Base-by-base conservation (phyloP, 1,140 invertebrate genomes). In the Octopus bimaculoides region DNA sequence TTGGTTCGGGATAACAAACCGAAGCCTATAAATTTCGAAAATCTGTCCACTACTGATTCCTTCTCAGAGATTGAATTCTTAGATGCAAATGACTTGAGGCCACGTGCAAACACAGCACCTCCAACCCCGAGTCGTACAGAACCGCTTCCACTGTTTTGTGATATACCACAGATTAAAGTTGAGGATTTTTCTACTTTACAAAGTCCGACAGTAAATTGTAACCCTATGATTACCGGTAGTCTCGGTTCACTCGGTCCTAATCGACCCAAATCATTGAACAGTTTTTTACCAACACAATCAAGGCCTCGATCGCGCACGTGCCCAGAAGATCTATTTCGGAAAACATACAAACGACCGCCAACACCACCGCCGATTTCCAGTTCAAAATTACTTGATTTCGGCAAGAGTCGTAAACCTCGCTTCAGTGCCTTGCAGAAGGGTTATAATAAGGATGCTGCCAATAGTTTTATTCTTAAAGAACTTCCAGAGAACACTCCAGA, bases 111-210 rank as follows among this genome's bases (percentile, higher is more conserved):
- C 66, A 71, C 66, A 71, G 66, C 66, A 5, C 66, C 66, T 20
- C 26, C 66, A 14, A 71, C 66, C 26, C 66, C 66, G 66, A 71
- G 14, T 71, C 66, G 66, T 14, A 12, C 66, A 8, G 26, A 41
- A 41, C 17, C 66, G 66, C 26, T 71, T n/a, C 66, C 66, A 71
- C 66, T 71, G 5, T 71, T 71, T 14, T 14, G 26, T 20, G 66
- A 71, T 14, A 14, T 71, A n/a, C 66, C 66, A 71, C 66, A 71
- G 66, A 71, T 71, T 20, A 71, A 14, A 10, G 26, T 71, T 20
- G 66, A 71, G 14, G 66, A 71, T 17, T 71, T 71, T 14, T 71
- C 66, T n/a, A 71, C 66, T n/a, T 71, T 71, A 20, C 66, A 71
- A 71, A 71, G 66, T 20, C 66, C 66, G 7, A 71, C 66, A 17